phyloP scores from a whole-genome alignment of 2,888 invertebrate species.

The Diarsia rubi region DNA sequence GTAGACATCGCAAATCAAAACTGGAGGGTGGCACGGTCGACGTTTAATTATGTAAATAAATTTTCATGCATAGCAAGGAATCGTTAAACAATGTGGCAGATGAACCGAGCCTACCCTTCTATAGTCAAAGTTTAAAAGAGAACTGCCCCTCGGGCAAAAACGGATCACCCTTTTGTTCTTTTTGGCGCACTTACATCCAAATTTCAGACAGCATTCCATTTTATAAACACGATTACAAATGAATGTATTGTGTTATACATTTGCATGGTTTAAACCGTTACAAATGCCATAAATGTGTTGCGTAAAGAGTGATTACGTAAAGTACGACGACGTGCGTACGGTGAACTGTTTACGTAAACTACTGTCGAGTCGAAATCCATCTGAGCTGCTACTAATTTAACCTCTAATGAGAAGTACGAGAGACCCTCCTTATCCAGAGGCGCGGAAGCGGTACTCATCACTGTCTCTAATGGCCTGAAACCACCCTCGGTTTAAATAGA shows the following conservation, averaged over 20 bases:
- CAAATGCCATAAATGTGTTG: constrained; percentile 66
- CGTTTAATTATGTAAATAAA: constrained; percentile 90
- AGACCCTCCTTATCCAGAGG: constrained; percentile 83
- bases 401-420: constrained; percentile 83
- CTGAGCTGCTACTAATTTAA: constrained; percentile 81
- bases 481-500: constrained; percentile 82
- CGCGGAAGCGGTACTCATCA: constrained; percentile 86
- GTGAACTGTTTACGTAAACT: constrained; percentile 77
- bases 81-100: constrained; percentile 87
- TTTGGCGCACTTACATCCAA: constrained; percentile 70
- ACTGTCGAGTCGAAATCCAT: constrained; percentile 75
- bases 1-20: constrained; percentile 88
- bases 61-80: constrained; percentile 87
- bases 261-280: constrained; percentile 50
- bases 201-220: constrained; percentile 42
- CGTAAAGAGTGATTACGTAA: constrained; percentile 70
- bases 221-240: constrained; percentile 39
- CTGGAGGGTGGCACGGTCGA: constrained; percentile 77
- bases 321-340: constrained; percentile 64
- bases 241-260: constrained; percentile 35
- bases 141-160: constrained; percentile 80
- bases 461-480: constrained; percentile 84
- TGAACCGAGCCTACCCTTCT: constrained; percentile 80
- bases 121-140: constrained; percentile 85
- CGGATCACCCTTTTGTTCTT: constrained; percentile 78